Conservation (phyloP, 2,888 invertebrate species). For the Plebejus anna region DNA sequence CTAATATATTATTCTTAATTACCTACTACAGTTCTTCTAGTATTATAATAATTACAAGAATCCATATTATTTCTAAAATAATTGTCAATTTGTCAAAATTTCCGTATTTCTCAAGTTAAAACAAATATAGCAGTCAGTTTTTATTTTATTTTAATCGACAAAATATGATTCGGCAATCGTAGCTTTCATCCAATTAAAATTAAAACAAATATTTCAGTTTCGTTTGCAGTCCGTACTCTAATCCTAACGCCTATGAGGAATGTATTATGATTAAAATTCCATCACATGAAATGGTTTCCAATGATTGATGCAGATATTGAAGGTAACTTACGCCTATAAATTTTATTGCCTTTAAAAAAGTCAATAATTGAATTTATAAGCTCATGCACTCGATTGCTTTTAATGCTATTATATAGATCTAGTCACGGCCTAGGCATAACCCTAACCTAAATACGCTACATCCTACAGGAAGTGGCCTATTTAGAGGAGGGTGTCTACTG, state of each 20-base stretch:
- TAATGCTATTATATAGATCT: conserved; percentile 14
- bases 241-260: not conserved
- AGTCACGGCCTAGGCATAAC: conserved; percentile 17
- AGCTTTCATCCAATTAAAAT: too few species aligned
- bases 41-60: too few species aligned
- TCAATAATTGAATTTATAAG: not conserved
- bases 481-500: conserved; percentile 5
- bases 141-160: too few species aligned
- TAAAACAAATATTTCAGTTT: not conserved
- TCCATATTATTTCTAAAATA: too few species aligned
- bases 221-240: not conserved
- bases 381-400: not conserved
- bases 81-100: too few species aligned
- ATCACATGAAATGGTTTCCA: not conserved
- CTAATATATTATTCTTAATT: too few species aligned
- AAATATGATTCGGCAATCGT: too few species aligned
- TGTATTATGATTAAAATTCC: conserved; percentile 9
- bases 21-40: too few species aligned
- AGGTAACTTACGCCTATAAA: not conserved
- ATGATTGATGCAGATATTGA: not conserved
- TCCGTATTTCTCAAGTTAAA: too few species aligned
- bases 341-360: not conserved
- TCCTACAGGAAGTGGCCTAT: conserved; percentile 17
- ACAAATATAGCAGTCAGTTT: too few species aligned
- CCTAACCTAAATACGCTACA: conserved; percentile 16